Percentiles rank a stretch among this genome's conserved stretches.
Evolutionary conservation across 2,888 invertebrate species (phyloP).

Genomic region (Formica aserva): DNA sequence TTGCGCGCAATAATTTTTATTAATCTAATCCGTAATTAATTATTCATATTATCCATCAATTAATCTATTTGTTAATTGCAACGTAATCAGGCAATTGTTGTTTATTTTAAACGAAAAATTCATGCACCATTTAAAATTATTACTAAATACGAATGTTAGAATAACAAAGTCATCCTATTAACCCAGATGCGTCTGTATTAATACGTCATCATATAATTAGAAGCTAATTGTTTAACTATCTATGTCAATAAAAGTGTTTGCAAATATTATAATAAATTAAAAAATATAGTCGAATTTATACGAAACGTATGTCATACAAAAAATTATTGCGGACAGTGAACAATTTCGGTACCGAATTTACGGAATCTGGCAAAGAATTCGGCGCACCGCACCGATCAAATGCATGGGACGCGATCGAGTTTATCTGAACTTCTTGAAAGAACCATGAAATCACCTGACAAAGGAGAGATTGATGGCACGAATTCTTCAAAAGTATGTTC

Average conservation of each 20-base stretch:
- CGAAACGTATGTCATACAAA: neutral
- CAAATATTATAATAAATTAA: neutral
- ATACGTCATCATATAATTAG: neutral
- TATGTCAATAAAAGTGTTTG: neutral
- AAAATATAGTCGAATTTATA: neutral
- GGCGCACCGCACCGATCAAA: slow-evolving; percentile 51
- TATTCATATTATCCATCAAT: neutral
- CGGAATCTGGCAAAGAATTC: slow-evolving; percentile 71
- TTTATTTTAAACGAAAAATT: neutral
- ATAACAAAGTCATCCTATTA: neutral
- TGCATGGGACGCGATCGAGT: slow-evolving; percentile 55
- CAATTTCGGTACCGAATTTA: slow-evolving; percentile 65
- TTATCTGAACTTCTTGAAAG: slow-evolving; percentile 62
- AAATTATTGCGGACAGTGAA: slow-evolving; percentile 58
- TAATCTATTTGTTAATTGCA: neutral
- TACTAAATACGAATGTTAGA: neutral
- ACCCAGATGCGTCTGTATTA: neutral
- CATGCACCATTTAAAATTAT: neutral
- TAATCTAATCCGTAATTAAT: neutral
- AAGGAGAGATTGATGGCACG: slow-evolving; percentile 72
- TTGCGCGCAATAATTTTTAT: neutral
- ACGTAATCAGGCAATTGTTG: neutral
- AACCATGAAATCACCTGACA: slow-evolving; percentile 65
- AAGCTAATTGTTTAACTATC: neutral
- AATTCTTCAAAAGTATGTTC: slow-evolving; percentile 55